Evolutionary conservation across 2,797 vertebrate genomes (phyloP), one percentile per base, ranked within the genome.

Genomic region (Picus viridis): DNA sequence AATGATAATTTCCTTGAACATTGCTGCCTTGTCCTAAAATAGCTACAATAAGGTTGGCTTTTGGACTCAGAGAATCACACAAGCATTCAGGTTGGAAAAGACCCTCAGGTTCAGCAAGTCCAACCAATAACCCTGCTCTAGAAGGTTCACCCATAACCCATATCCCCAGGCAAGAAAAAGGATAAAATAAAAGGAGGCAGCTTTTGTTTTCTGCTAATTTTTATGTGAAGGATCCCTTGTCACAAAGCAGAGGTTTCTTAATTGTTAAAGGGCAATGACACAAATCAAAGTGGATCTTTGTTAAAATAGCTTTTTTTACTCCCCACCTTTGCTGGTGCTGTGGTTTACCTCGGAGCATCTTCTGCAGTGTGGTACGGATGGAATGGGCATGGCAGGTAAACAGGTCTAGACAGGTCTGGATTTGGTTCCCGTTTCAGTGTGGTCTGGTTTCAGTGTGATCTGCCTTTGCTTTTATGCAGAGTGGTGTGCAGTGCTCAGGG

Each of bases 351-450:
- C 1, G 32, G 47, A 61, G 36, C 59, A 9, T 61, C 72, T 88
- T 68, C 43, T 49, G 12, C 9, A 19, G 2, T 27, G 16, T 3
- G 10, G 41, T 30, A 29, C 54, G 12, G 72, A 43, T 68, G 53
- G 39, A 93, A 87, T 16, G 72, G 69, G 16, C 1, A 11, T 20
- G 79, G 88, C 65, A 53, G 51, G 62, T 76, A 93, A 92, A 86
- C 51, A 54, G 41, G 71, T 96, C 91, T 59, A 90, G 95, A 80
- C 30, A 80, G 74, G 65, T 76, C 93, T 96, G 79, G 88, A 32
- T 92, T 92, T n/a, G 68, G 10, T 89, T 97, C 83, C 62, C 51
- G 9, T n/a, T n/a, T n/a, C n/a, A n/a, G n/a, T n/a, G n/a, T n/a
- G n/a, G n/a, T n/a, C 41, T 23, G 16, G 2, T 68, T 95, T 92